These are phyloP conservation scores for Hydrozoanthus tunicans DNA, from an alignment of 64 coral and sea anemone species.

Conservation along the genomic window DNA sequence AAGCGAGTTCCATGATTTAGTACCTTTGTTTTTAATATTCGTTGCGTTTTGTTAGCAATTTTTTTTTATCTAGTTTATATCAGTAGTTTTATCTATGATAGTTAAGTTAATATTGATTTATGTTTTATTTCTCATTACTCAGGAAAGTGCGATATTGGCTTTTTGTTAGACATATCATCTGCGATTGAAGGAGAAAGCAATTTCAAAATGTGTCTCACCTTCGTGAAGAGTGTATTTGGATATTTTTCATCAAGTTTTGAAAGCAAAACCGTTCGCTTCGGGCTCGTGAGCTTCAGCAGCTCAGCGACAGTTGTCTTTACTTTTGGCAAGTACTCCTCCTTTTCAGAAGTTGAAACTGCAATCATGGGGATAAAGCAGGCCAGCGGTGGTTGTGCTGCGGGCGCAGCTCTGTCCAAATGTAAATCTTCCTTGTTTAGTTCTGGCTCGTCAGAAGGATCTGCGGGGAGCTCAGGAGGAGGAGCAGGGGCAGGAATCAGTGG, in stretches of 20 bases:
- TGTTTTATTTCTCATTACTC: background rate
- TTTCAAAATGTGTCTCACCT: conserved; percentile 74
- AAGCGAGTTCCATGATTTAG: too few relatives aligned
- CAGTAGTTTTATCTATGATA: background rate
- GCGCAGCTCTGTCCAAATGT: conserved; percentile 61
- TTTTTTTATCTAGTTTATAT: too few relatives aligned
- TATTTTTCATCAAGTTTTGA: conserved; percentile 59
- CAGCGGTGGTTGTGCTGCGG: conserved; percentile 71
- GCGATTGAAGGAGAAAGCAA: conserved; percentile 63
- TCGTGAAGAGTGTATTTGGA: conserved; percentile 67
- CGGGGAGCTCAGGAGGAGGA: conserved; percentile 17
- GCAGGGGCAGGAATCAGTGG: conserved; percentile 16
- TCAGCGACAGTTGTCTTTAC: conserved; percentile 73
- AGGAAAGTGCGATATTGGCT: conserved; percentile 67
- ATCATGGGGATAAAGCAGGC: conserved; percentile 36
- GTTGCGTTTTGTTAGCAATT: too few relatives aligned
- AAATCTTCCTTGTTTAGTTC: conserved; percentile 51
- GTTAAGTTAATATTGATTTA: background rate
- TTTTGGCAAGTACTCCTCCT: conserved; percentile 70
- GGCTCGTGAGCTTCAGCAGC: conserved; percentile 76
- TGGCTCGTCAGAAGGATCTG: conserved; percentile 34
- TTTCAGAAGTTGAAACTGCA: conserved; percentile 58
- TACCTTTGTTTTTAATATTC: too few relatives aligned
- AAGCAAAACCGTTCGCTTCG: conserved; percentile 65
- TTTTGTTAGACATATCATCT: conserved; percentile 76